Evolutionary conservation across 1,140 invertebrate genomes (phyloP).

Genomic region (Dufourea novaeangliae): DNA sequence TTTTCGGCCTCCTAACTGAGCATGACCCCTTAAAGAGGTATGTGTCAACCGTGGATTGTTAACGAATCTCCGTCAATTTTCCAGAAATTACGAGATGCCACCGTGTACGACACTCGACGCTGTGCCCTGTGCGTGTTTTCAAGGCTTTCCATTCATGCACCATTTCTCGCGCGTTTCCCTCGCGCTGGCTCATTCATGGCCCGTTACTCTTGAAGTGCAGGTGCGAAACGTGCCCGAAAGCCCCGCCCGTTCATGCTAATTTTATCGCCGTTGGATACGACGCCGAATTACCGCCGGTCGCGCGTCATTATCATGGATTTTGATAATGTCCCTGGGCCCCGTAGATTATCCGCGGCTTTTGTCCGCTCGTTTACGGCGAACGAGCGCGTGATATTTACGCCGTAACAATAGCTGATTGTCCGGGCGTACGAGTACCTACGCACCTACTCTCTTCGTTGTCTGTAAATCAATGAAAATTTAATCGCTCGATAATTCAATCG

Average conservation of each 20-base stretch:
- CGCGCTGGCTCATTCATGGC: slow-evolving; percentile 70
- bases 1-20: too few species aligned
- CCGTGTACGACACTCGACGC: background rate
- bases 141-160: slow-evolving; percentile 63
- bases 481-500: slow-evolving; percentile 42
- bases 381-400: slow-evolving; percentile 32
- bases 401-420: slow-evolving; percentile 13
- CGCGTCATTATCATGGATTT: slow-evolving; percentile 46
- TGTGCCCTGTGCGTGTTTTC: slow-evolving; percentile 11
- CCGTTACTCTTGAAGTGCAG: slow-evolving; percentile 70
- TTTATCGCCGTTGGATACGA: slow-evolving; percentile 59
- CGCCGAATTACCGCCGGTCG: slow-evolving; percentile 21
- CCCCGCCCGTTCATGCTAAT: slow-evolving; percentile 68
- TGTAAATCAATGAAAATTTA: slow-evolving; percentile 47
- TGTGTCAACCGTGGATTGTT: background rate
- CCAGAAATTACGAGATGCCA: background rate
- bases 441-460: too few species aligned
- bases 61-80: background rate
- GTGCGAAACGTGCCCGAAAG: slow-evolving; percentile 57
- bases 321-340: slow-evolving; percentile 24
- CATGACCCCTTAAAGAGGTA: too few species aligned
- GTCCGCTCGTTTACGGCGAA: slow-evolving; percentile 21
- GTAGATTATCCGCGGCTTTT: slow-evolving; percentile 27
- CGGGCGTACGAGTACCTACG: background rate
- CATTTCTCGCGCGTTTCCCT: slow-evolving; percentile 63